Evolutionary conservation across 2,797 vertebrate genomes (phyloP), one percentile per base, ranked within the genome.

Genomic region (Hemitrygon akajei): DNA sequence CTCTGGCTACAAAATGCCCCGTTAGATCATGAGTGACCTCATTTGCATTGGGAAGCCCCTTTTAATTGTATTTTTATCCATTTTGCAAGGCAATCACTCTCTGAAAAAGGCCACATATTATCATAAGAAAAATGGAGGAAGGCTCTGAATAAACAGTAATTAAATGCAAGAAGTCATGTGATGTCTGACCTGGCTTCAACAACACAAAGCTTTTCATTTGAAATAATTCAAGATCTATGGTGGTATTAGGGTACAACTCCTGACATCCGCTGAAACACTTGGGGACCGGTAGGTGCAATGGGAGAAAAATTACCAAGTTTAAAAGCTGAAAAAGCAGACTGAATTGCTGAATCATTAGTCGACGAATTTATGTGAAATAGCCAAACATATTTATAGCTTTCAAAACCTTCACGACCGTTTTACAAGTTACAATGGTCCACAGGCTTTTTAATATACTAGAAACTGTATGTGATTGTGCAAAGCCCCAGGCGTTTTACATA

Each of bases 401-500:
- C 91, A 76, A 76, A 71, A 93, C 11, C 69, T 93, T 93, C 40
- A 73, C 40, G 18, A 7, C 71, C 73, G 56, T 76, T 75, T 93
- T 93, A 56, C 27, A 93, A 93, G 91, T 75, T 73, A 47, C 91
- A 89, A 75, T 56, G 14, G 40, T 93, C 91, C 69, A 75, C 91
- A 30, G 71, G n/a, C 60, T 76, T 47, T 92, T 56, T 92, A 56
- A 56, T n/a, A 47, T 40, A 76, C 71, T 6, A 93, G 91, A 89
- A 89, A 63, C 86, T 69, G 14, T 34, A 69, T 69, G 86, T 89
- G 86, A 93, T 93, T 75, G 69, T 76, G 91, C 25, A 93, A 75
- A 40, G 40, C 91, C 91, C 71, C 11, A 75, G 71, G 71, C 91
- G n/a, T 71, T 93, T 93, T 93, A 93, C 91, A 93, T 93, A 93